phyloP scores from a whole-genome alignment of 1,140 invertebrate genomes.

The Drosophila melanogaster region DNA sequence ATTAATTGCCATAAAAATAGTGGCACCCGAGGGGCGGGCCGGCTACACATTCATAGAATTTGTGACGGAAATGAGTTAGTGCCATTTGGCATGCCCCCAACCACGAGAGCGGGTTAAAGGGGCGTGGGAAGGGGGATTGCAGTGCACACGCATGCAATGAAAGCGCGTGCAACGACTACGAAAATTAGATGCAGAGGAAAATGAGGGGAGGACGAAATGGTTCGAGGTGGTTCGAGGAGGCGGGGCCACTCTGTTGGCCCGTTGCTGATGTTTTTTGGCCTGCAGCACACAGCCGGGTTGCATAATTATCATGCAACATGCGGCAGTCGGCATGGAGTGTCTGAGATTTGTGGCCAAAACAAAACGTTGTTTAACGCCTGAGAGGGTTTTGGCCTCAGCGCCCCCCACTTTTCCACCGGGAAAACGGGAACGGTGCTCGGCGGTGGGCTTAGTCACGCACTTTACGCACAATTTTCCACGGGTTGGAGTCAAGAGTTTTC shows the following conservation, averaged over 20 bases:
- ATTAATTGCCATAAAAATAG: constrained; percentile 77
- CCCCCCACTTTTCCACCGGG: not conserved
- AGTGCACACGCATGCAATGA: constrained; percentile 44
- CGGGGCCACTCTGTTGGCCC: constrained; percentile 2
- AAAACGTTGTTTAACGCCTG: constrained; percentile 59
- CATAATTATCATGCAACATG: constrained; percentile 79
- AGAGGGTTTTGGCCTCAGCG: constrained; percentile 20
- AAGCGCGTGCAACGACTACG: constrained; percentile 55
- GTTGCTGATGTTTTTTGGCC: constrained; percentile 46
- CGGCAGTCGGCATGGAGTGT: constrained; percentile 46
- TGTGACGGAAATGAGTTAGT: constrained; percentile 79
- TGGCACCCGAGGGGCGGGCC: constrained; percentile 16
- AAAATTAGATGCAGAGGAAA: constrained; percentile 16
- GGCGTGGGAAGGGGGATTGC: not conserved
- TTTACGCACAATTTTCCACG: constrained; percentile 57
- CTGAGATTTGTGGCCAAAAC: constrained; percentile 72
- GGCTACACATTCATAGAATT: constrained; percentile 68
- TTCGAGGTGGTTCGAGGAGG: not conserved
- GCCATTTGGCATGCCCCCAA: constrained; percentile 57
- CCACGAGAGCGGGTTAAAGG: not conserved
- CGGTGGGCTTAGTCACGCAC: constrained; percentile 57
- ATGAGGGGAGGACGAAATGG: not conserved
- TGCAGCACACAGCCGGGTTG: constrained; percentile 61
- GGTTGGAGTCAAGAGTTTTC: constrained; percentile 17
- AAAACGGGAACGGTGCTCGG: not conserved